These are phyloP conservation scores for Aquatica leii DNA, from an alignment of 2,888 invertebrate genomes.

Conservation along the genomic window DNA sequence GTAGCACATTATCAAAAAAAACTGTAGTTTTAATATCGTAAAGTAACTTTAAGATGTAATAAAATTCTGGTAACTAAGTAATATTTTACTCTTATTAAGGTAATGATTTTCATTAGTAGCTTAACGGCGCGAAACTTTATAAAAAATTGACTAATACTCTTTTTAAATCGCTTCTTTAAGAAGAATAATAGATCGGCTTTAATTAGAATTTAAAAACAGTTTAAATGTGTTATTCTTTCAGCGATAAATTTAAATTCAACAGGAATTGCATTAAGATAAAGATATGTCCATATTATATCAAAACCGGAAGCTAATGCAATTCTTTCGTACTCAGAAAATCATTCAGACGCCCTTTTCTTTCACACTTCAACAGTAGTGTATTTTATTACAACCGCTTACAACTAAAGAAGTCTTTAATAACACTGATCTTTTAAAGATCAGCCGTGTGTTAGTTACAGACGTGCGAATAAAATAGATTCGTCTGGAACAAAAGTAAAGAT, in stretches of 20 bases:
- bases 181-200: constrained; percentile 4
- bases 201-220: constrained; percentile 26
- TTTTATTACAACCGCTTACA: constrained; percentile 40
- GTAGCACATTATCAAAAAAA: too few species aligned
- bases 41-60: too few species aligned
- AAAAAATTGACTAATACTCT: too few species aligned
- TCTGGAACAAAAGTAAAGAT: constrained; percentile 31
- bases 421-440: constrained; percentile 42
- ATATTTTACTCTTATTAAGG: too few species aligned
- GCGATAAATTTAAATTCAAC: constrained; percentile 32
- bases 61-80: too few species aligned
- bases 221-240: constrained; percentile 27
- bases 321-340: constrained; percentile 36
- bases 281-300: constrained; percentile 29
- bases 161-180: not conserved
- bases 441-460: constrained; percentile 40
- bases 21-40: too few species aligned
- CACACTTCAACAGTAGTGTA: constrained; percentile 40
- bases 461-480: constrained; percentile 29
- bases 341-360: constrained; percentile 35
- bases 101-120: too few species aligned
- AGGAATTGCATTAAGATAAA: constrained; percentile 26
- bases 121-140: too few species aligned
- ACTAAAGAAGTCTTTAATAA: constrained; percentile 39
- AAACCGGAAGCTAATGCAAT: constrained; percentile 32